A percentile compares a stretch with the other conserved stretches of the same genome.
These are phyloP conservation scores for Gracilinanus agilis DNA, from an alignment of 2,113 vertebrate genomes.

Conservation along the genomic window DNA sequence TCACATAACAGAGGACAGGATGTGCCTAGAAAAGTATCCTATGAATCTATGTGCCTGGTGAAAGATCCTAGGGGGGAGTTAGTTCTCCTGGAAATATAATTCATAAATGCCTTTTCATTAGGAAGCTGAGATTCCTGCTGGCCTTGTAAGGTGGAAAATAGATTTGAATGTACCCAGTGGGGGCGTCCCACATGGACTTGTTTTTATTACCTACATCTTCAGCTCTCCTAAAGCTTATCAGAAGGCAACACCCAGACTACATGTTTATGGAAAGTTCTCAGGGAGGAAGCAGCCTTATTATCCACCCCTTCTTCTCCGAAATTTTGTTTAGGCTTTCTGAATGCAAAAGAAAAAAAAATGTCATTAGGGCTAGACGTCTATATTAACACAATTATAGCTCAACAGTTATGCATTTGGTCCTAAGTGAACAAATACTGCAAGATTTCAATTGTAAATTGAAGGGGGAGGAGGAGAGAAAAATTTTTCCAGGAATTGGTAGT, in stretches of 20 bases:
- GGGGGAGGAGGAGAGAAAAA: not conserved
- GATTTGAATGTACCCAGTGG: not conserved
- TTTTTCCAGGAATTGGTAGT: not conserved
- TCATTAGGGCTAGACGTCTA: not conserved
- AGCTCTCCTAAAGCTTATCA: not conserved
- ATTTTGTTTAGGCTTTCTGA: not conserved
- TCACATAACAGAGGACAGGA: not conserved
- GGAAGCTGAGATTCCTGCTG: not conserved
- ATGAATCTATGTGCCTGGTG: not conserved
- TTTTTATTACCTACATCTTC: not conserved
- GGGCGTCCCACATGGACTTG: not conserved
- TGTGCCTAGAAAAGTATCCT: not conserved
- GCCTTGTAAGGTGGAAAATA: not conserved
- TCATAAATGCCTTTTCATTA: not conserved
- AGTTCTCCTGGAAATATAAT: not conserved
- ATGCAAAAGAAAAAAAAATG: not conserved
- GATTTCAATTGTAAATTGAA: not conserved
- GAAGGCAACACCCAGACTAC: not conserved
- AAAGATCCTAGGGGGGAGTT: not conserved
- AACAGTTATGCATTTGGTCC: not conserved
- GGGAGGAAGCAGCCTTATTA: not conserved
- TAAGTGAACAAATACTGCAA: not conserved
- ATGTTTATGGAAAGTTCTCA: not conserved
- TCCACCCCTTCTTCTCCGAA: not conserved
- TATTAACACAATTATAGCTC: not conserved